phyloP scores from a whole-genome alignment of 1,140 invertebrate genomes.

The Pachyrhynchus sulphureomaculatus region DNA sequence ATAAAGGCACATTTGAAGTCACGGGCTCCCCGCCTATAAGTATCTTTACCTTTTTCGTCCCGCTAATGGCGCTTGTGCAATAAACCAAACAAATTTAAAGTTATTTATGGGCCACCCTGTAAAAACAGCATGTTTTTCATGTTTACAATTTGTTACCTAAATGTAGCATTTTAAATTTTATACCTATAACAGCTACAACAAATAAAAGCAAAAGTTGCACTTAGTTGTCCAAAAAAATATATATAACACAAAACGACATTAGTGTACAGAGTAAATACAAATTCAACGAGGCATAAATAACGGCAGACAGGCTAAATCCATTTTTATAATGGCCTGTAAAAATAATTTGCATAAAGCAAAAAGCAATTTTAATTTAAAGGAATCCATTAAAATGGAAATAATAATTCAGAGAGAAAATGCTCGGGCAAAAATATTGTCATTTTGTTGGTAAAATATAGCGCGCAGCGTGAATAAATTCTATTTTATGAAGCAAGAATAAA shows the following conservation, averaged over 20 bases:
- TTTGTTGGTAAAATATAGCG: conserved; percentile 39
- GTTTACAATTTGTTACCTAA: too few species aligned
- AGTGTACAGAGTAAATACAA: conserved; percentile 30
- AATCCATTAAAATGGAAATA: conserved; percentile 43
- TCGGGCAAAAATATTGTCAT: conserved; percentile 39
- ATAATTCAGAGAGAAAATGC: conserved; percentile 33
- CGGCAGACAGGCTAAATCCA: conserved; percentile 29
- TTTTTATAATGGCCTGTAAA: conserved; percentile 37
- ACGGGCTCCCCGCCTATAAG: too few species aligned
- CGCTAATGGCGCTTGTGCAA: too few species aligned
- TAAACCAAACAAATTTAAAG: too few species aligned
- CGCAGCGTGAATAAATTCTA: conserved; percentile 42
- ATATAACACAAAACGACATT: conserved; percentile 24
- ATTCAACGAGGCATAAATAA: conserved; percentile 28
- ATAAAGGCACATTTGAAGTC: too few species aligned
- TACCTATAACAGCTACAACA: too few species aligned
- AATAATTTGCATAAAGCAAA: conserved; percentile 35
- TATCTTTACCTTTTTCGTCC: too few species aligned
- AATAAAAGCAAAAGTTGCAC: too few species aligned
- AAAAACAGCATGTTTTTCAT: too few species aligned
- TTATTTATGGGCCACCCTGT: too few species aligned
- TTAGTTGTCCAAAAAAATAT: conserved; percentile 9
- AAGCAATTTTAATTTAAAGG: conserved; percentile 37
- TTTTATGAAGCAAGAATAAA: conserved; percentile 46
- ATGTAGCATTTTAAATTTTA: too few species aligned